Percentiles rank a stretch among this genome's conserved stretches.
Evolutionary conservation across 2,888 invertebrate species (phyloP).

Genomic region (Caenorhabditis auriculariae): DNA sequence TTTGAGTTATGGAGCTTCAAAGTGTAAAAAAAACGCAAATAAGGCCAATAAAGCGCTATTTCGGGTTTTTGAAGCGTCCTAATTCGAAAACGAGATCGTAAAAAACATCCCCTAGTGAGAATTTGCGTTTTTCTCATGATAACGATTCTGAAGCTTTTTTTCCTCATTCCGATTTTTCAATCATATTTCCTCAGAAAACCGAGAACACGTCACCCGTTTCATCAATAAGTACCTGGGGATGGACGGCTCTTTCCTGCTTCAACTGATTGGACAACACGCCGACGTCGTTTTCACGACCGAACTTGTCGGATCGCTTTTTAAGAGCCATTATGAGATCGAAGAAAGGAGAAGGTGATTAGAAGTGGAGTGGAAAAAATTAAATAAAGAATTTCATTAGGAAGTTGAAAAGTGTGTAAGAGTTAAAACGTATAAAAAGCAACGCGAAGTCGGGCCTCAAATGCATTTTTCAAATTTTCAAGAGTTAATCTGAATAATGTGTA

Average conservation of each 20-base stretch:
- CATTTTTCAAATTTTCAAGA: too few species aligned
- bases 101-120: too few species aligned
- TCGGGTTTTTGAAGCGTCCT: too few species aligned
- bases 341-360: slow-evolving; percentile 52
- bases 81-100: too few species aligned
- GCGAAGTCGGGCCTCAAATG: too few species aligned
- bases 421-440: not conserved
- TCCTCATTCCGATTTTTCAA: too few species aligned
- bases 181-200: slow-evolving; percentile 28
- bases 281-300: slow-evolving; percentile 58
- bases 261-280: slow-evolving; percentile 58
- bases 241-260: slow-evolving; percentile 59
- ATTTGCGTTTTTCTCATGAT: too few species aligned
- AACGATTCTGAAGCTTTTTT: too few species aligned
- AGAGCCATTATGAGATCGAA: slow-evolving; percentile 50
- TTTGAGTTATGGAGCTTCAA: too few species aligned
- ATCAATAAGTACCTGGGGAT: slow-evolving; percentile 53
- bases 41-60: too few species aligned
- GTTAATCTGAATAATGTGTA: too few species aligned
- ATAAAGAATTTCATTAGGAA: not conserved
- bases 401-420: not conserved
- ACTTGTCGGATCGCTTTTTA: slow-evolving; percentile 48
- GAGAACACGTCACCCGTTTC: slow-evolving; percentile 48
- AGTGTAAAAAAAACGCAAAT: too few species aligned
- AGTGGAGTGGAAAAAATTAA: slow-evolving; percentile 4